A percentile compares a stretch with the other conserved stretches of the same genome.
Evolutionary conservation across 30 jellyfish, hydroid and myxozoan species (phyloP).

Genomic region (Aurelia aurita complex sp. Pacific): DNA sequence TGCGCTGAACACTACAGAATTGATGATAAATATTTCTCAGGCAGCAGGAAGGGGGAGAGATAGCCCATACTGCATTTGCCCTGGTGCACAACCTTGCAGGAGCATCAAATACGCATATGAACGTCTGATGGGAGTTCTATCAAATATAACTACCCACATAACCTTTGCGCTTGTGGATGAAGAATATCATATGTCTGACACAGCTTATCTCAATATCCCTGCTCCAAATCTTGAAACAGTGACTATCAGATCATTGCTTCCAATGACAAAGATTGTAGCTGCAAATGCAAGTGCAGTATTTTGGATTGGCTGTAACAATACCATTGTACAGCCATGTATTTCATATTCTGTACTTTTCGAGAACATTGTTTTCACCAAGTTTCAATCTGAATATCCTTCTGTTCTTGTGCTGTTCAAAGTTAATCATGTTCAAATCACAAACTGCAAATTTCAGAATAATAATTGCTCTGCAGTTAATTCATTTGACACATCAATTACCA

Average conservation of each 20-base stretch:
- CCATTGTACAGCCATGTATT: slow-evolving; percentile 8
- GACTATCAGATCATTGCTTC: not conserved
- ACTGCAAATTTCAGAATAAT: slow-evolving; percentile 44
- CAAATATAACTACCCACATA: slow-evolving; percentile 7
- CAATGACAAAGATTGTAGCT: slow-evolving; percentile 33
- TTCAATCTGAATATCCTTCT: slow-evolving; percentile 60
- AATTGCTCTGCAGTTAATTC: slow-evolving; percentile 77
- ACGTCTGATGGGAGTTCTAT: not conserved
- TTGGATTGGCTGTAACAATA: slow-evolving; percentile 57
- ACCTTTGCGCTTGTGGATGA: slow-evolving; percentile 33
- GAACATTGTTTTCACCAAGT: slow-evolving; percentile 34
- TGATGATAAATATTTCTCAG: not conserved
- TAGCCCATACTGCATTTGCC: slow-evolving; percentile 28
- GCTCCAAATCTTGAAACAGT: not conserved
- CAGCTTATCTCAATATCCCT: slow-evolving; percentile 21
- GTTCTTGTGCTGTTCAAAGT: slow-evolving; percentile 54
- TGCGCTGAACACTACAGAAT: not conserved
- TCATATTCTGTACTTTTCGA: slow-evolving; percentile 38
- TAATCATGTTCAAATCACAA: not conserved
- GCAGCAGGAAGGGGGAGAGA: slow-evolving; percentile 28
- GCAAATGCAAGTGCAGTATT: slow-evolving; percentile 17
- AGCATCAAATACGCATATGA: slow-evolving; percentile 64
- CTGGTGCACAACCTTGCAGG: slow-evolving; percentile 47
- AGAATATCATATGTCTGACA: slow-evolving; percentile 26
- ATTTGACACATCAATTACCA: slow-evolving; percentile 54